Percentiles rank a stretch among this genome's conserved stretches.
phyloP scores from a whole-genome alignment of 2,797 vertebrate species.

The Alectoris magna region DNA sequence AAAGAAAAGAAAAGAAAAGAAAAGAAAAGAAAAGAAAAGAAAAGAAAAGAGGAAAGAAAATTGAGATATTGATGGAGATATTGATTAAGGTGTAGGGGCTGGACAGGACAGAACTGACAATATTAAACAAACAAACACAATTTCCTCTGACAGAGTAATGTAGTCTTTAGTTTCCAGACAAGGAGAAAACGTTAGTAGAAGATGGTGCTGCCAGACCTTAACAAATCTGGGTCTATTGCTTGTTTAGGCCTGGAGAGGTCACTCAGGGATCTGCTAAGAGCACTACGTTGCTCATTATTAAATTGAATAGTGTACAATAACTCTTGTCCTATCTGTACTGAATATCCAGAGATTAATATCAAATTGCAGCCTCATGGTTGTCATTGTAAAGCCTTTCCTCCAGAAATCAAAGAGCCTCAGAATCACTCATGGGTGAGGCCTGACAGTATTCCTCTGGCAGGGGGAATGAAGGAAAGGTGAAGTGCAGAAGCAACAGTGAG shows the following conservation, averaged over 20 bases:
- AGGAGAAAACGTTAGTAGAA: neutral
- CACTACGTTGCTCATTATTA: neutral
- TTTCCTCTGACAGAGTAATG: neutral
- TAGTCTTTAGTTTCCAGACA: neutral
- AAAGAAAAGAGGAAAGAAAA: too few relatives aligned
- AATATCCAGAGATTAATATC: slow-evolving; percentile 16
- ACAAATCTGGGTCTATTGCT: neutral
- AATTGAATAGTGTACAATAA: neutral
- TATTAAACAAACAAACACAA: neutral
- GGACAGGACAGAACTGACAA: neutral
- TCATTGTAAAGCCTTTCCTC: slow-evolving; percentile 22
- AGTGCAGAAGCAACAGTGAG: neutral
- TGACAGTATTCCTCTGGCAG: neutral
- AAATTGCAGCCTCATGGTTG: neutral
- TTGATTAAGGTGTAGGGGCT: neutral
- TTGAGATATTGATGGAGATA: too few relatives aligned
- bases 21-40: too few relatives aligned
- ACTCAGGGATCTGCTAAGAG: neutral
- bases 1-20: too few relatives aligned
- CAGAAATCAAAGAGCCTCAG: neutral
- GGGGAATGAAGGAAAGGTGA: neutral
- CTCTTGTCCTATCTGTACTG: neutral
- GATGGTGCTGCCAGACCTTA: neutral
- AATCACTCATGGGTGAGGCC: slow-evolving; percentile 4
- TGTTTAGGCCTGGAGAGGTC: neutral